These are phyloP conservation scores for Leptopterna dolabrata DNA, from an alignment of 2,888 invertebrate genomes.

Conservation along the genomic window DNA sequence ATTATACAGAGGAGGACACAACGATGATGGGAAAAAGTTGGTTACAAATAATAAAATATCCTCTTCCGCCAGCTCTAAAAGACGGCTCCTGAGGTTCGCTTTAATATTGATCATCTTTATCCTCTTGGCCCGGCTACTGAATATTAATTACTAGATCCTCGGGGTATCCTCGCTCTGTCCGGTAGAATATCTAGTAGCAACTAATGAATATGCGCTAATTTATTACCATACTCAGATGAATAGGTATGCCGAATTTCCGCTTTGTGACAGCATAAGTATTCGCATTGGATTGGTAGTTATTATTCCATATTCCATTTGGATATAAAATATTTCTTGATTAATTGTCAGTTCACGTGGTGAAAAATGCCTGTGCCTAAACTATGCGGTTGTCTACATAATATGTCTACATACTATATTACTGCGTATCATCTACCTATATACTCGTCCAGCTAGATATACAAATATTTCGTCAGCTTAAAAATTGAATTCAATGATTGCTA, in stretches of 20 bases:
- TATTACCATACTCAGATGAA: not conserved
- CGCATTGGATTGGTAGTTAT: no score
- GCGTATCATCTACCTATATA: no score
- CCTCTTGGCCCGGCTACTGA: not conserved
- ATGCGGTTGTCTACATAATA: no score
- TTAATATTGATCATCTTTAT: not conserved
- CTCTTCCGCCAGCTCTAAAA: not conserved
- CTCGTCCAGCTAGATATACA: no score
- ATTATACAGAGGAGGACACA: not conserved
- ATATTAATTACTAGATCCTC: constrained; percentile 14
- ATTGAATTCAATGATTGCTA: no score
- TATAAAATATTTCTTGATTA: no score
- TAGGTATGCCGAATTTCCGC: not conserved
- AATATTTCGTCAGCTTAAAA: no score
- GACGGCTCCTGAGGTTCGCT: not conserved
- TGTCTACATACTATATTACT: no score
- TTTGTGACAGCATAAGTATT: no score
- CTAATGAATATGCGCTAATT: not conserved
- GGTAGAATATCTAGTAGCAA: not conserved
- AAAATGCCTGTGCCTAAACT: no score
- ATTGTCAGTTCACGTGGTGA: no score
- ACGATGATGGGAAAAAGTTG: not conserved
- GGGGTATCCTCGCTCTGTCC: not conserved
- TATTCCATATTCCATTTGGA: no score
- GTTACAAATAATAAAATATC: not conserved